Evolutionary conservation across 2,888 invertebrate genomes (phyloP).

Genomic region (Cabera pusaria): DNA sequence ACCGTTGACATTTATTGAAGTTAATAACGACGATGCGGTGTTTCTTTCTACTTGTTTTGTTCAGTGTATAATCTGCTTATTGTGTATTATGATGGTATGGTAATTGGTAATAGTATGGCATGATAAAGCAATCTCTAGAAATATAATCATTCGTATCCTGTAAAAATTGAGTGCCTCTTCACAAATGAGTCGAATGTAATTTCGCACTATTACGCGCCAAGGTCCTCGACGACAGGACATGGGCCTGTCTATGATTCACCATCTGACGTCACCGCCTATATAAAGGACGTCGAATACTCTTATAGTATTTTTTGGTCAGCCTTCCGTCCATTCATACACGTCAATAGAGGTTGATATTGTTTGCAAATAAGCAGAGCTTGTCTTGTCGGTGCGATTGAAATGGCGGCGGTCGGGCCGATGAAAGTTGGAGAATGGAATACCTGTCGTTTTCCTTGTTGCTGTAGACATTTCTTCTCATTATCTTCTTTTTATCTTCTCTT

Average conservation of each 20-base stretch:
- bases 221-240: constrained; percentile 49
- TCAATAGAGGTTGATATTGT: constrained; percentile 51
- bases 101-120: too few species aligned
- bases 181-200: constrained; percentile 36
- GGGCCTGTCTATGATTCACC: constrained; percentile 44
- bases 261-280: constrained; percentile 41
- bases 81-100: too few species aligned
- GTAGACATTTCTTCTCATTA: too few species aligned
- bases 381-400: constrained; percentile 24
- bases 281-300: constrained; percentile 42
- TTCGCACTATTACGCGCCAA: constrained; percentile 39
- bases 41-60: too few species aligned
- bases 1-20: too few species aligned
- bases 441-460: too few species aligned
- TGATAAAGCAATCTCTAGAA: too few species aligned
- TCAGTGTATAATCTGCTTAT: too few species aligned
- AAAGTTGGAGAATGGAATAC: too few species aligned
- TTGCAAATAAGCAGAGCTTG: constrained; percentile 49
- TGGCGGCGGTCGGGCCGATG: constrained; percentile 4
- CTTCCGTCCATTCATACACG: constrained; percentile 69
- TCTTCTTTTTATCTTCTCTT: too few species aligned
- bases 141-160: constrained; percentile 10
- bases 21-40: too few species aligned
- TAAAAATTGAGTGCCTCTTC: constrained; percentile 31
- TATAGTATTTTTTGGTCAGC: constrained; percentile 55